Conservation (phyloP, 2,888 invertebrate genomes). For the Hypomecis punctinalis region DNA sequence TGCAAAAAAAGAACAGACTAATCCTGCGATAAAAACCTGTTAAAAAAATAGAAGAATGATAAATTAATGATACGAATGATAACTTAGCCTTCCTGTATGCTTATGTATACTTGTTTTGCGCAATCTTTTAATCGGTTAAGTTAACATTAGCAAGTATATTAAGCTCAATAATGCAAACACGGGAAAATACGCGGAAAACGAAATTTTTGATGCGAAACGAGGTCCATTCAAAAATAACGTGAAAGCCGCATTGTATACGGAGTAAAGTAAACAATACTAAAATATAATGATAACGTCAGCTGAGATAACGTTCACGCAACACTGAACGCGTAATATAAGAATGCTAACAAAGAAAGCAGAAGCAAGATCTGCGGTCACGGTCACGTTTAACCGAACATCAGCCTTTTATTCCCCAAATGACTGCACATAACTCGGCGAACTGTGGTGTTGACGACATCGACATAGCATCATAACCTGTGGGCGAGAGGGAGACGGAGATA, state of each 20-base stretch:
- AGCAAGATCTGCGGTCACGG: slow-evolving; percentile 77
- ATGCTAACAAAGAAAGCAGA: slow-evolving; percentile 70
- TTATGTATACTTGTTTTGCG: no score
- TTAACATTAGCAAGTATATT: not conserved
- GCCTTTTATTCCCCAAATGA: slow-evolving; percentile 78
- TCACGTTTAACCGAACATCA: slow-evolving; percentile 76
- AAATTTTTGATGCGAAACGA: slow-evolving; percentile 2
- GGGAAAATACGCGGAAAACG: slow-evolving; percentile 5
- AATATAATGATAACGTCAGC: slow-evolving; percentile 27
- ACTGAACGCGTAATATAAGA: slow-evolving; percentile 46
- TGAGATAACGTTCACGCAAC: slow-evolving; percentile 41
- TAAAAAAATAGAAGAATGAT: not conserved
- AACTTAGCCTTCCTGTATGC: not conserved
- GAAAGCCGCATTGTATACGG: slow-evolving; percentile 6
- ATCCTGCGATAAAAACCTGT: not conserved
- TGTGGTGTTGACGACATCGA: slow-evolving; percentile 55
- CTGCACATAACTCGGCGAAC: slow-evolving; percentile 71
- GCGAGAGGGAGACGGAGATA: slow-evolving; percentile 69
- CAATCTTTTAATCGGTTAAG: not conserved
- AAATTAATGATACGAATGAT: not conserved
- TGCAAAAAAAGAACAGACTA: not conserved
- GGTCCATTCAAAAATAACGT: slow-evolving; percentile 15
- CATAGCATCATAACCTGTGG: slow-evolving; percentile 55
- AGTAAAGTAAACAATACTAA: slow-evolving; percentile 25
- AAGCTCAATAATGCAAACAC: not conserved